A percentile compares a stretch with the other conserved stretches of the same genome.
These are phyloP conservation scores for Globia sparganii DNA, from an alignment of 2,888 invertebrate species.

Conservation along the genomic window DNA sequence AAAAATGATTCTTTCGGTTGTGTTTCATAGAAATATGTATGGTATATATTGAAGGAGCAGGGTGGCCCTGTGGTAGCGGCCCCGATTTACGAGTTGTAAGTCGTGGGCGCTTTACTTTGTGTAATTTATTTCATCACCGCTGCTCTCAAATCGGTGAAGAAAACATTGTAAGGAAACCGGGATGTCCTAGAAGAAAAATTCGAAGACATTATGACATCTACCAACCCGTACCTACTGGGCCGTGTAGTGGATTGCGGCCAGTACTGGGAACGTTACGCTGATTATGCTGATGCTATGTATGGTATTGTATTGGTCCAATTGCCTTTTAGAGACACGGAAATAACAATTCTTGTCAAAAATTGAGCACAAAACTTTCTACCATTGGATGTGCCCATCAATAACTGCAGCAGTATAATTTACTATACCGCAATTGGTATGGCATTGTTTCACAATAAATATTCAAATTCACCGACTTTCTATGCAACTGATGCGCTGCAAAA, in stretches of 20 bases:
- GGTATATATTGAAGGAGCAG: too few relatives aligned
- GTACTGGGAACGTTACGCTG: background rate
- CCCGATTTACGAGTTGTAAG: too few relatives aligned
- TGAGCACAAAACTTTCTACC: conserved; percentile 41
- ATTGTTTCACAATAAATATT: conserved; percentile 41
- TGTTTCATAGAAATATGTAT: background rate
- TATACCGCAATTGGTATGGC: conserved; percentile 26
- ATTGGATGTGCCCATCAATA: conserved; percentile 43
- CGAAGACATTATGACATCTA: background rate
- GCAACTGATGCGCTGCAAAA: too few relatives aligned
- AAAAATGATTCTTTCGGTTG: background rate
- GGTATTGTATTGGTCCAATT: background rate
- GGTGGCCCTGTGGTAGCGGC: too few relatives aligned
- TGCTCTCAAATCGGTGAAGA: background rate
- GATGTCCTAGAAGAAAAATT: background rate
- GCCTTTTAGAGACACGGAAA: background rate
- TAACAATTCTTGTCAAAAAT: conserved; percentile 10
- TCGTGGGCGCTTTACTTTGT: too few relatives aligned
- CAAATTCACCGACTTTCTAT: conserved; percentile 36
- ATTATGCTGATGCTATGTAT: too few relatives aligned
- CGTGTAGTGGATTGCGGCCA: too few relatives aligned
- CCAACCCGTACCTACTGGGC: too few relatives aligned
- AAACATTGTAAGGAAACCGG: background rate
- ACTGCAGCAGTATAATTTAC: conserved; percentile 24
- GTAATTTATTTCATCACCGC: too few relatives aligned